Conservation (phyloP, 1,140 invertebrate species). For the Pissodes strobi region DNA sequence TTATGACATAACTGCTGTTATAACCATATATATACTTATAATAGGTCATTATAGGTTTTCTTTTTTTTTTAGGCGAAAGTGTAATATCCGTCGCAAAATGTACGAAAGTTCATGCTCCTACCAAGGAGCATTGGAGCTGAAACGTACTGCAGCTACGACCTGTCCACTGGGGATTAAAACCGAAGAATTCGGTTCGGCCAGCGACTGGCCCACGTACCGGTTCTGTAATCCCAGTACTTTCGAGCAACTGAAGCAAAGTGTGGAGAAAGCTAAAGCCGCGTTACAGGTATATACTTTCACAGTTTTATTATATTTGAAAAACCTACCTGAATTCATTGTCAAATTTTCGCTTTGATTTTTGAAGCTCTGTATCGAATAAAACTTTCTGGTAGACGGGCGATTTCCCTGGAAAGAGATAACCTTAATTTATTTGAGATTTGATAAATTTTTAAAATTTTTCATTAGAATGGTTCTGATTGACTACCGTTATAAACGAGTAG, state of each 20-base stretch:
- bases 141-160: slow-evolving; percentile 64
- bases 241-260: slow-evolving; percentile 85
- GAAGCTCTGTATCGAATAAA: no score
- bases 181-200: slow-evolving; percentile 63
- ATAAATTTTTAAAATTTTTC: no score
- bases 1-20: neutral
- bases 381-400: no score
- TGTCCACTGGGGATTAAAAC: slow-evolving; percentile 59
- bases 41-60: slow-evolving; percentile 8
- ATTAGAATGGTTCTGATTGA: no score
- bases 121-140: slow-evolving; percentile 79
- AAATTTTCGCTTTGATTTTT: no score
- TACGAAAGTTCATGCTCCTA: slow-evolving; percentile 90
- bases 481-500: no score
- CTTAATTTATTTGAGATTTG: no score
- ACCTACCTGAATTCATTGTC: no score
- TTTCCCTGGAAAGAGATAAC: no score
- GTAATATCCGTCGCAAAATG: slow-evolving; percentile 61
- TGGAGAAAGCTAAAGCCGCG: slow-evolving; percentile 86
- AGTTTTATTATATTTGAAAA: no score
- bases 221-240: slow-evolving; percentile 78
- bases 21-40: neutral
- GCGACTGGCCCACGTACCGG: slow-evolving; percentile 73
- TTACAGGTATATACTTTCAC: slow-evolving; percentile 66
- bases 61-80: slow-evolving; percentile 53